Evolutionary conservation across 2,113 vertebrate genomes (phyloP).

Genomic region (Chlamydotis undulata): DNA sequence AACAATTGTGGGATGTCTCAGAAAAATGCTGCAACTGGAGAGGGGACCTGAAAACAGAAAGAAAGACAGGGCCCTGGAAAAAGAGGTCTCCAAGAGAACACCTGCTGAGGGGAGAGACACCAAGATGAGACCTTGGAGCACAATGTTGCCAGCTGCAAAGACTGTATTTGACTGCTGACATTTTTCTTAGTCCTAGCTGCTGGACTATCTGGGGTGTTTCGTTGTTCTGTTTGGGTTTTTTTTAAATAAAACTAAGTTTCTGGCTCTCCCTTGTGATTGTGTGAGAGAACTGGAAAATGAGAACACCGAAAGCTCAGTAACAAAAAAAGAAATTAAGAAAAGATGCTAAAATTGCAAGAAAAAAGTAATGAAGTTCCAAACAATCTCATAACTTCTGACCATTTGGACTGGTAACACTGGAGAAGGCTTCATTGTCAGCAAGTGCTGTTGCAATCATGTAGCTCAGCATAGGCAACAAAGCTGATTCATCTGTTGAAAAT

Average conservation of each 20-base stretch:
- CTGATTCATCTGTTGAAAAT: background rate
- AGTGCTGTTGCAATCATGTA: background rate
- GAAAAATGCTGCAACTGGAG: background rate
- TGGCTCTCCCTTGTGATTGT: background rate
- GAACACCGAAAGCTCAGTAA: background rate
- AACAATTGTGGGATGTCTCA: background rate
- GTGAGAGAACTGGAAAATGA: background rate
- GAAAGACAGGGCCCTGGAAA: background rate
- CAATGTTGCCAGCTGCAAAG: accelerated
- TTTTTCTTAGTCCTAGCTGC: background rate
- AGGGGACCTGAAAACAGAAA: background rate
- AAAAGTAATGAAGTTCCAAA: background rate
- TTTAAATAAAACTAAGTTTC: background rate
- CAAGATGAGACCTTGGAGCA: background rate
- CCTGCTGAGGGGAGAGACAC: background rate
- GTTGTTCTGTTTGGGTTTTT: background rate
- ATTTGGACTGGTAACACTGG: background rate
- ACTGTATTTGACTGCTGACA: background rate
- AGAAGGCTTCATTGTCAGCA: background rate
- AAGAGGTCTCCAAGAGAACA: accelerated
- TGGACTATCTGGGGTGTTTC: background rate
- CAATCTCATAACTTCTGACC: background rate
- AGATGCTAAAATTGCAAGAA: background rate
- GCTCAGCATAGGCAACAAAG: background rate
- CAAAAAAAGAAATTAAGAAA: slow-evolving; percentile 8